Percentiles rank a stretch among this genome's conserved stretches.
These are phyloP conservation scores for Cephalopachus bancanus DNA, from an alignment of 2,797 vertebrate species.

Conservation along the genomic window DNA sequence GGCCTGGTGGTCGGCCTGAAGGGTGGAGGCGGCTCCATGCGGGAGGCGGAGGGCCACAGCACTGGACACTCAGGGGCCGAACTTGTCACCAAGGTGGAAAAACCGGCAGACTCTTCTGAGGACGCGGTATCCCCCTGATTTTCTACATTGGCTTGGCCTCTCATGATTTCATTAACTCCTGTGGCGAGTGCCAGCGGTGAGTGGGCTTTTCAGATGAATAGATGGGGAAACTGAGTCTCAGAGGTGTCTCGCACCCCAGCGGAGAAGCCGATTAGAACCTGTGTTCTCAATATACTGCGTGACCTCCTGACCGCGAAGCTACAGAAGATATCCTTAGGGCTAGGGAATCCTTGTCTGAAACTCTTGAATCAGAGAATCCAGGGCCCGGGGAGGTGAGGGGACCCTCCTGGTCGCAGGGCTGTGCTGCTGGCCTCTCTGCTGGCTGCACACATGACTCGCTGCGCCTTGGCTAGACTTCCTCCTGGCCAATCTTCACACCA, in stretches of 20 bases:
- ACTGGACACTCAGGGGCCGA: accelerated
- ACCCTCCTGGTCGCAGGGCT: background rate
- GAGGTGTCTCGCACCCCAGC: background rate
- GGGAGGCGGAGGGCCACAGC: accelerated
- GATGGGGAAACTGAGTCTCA: slow-evolving; percentile 48
- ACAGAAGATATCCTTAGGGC: too few species aligned
- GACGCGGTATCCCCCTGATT: accelerated
- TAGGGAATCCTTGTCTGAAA: too few species aligned
- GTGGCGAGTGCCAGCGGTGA: background rate
- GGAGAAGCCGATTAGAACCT: background rate
- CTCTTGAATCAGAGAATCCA: background rate
- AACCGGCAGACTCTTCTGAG: accelerated
- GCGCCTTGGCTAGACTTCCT: background rate
- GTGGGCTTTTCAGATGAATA: background rate
- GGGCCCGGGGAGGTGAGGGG: background rate
- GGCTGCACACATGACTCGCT: accelerated
- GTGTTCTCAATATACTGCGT: accelerated
- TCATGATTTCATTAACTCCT: accelerated
- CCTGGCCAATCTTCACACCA: background rate
- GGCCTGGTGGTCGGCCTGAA: background rate
- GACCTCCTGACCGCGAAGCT: background rate
- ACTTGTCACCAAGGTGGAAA: accelerated
- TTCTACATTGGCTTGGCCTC: accelerated
- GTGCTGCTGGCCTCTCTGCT: background rate
- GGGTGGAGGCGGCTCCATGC: accelerated